These are phyloP conservation scores for Branchellion lobata DNA, from an alignment of 2,888 invertebrate species.

Conservation along the genomic window DNA sequence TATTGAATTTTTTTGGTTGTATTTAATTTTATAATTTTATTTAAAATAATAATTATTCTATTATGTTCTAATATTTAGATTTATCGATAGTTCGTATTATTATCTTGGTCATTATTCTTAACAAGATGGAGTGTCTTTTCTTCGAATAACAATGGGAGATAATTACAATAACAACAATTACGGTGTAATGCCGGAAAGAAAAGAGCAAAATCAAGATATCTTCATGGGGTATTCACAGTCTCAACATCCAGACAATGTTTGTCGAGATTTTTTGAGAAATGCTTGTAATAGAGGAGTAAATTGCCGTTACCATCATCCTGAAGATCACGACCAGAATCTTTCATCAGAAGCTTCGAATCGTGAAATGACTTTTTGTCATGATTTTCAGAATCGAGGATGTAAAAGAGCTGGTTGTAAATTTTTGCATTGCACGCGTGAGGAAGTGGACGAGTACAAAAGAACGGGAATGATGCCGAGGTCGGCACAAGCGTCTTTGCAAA, in stretches of 20 bases:
- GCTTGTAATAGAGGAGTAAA: slow-evolving; percentile 69
- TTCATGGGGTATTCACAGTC: background rate
- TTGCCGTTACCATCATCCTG: slow-evolving; percentile 67
- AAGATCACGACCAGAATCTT: slow-evolving; percentile 55
- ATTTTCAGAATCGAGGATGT: slow-evolving; percentile 74
- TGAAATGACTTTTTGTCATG: slow-evolving; percentile 66
- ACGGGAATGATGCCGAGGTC: slow-evolving; percentile 71
- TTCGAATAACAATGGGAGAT: slow-evolving; percentile 4
- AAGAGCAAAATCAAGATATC: background rate
- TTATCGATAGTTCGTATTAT: background rate
- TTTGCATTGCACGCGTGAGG: slow-evolving; percentile 74
- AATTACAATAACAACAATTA: background rate
- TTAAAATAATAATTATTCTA: too few relatives aligned
- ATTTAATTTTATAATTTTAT: too few relatives aligned
- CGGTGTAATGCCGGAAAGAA: slow-evolving; percentile 3
- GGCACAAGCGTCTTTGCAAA: background rate
- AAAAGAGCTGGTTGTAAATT: slow-evolving; percentile 75
- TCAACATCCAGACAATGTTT: slow-evolving; percentile 64
- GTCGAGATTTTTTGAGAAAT: slow-evolving; percentile 68
- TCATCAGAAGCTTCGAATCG: slow-evolving; percentile 55
- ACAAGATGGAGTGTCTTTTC: background rate
- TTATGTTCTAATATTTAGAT: background rate
- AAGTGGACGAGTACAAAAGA: slow-evolving; percentile 72
- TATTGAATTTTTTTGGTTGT: too few relatives aligned
- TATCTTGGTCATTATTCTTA: slow-evolving; percentile 7